phyloP scores from a whole-genome alignment of 2,797 vertebrate genomes.

The Enteromius argenteus region DNA sequence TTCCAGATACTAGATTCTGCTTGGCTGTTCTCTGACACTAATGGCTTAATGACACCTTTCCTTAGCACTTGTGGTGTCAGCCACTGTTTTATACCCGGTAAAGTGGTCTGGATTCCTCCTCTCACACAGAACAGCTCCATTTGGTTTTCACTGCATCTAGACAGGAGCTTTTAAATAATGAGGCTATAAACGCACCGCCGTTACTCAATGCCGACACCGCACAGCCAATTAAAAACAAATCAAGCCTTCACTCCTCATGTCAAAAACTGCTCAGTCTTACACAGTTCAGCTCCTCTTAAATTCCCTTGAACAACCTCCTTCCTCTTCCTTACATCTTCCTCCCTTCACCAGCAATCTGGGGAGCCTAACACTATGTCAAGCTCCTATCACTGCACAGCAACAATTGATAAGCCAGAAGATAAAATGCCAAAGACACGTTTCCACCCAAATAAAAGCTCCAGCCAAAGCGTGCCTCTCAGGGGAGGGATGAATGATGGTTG shows the following conservation, averaged over 20 bases:
- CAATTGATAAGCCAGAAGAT: slow-evolving; percentile 54
- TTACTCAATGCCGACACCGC: slow-evolving; percentile 53
- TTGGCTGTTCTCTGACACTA: slow-evolving; percentile 43
- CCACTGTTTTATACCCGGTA: slow-evolving; percentile 48
- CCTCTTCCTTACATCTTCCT: slow-evolving; percentile 31
- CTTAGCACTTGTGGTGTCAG: slow-evolving; percentile 42
- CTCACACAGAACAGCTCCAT: slow-evolving; percentile 53
- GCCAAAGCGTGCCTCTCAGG: slow-evolving; percentile 56
- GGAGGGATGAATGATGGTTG: slow-evolving; percentile 53
- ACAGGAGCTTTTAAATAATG: slow-evolving; percentile 62
- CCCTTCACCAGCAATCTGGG: slow-evolving; percentile 3
- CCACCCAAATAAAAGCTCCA: slow-evolving; percentile 58
- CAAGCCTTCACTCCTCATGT: slow-evolving; percentile 19
- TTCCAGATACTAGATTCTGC: slow-evolving; percentile 39
- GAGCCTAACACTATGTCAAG: slow-evolving; percentile 39
- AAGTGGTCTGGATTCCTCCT: slow-evolving; percentile 38
- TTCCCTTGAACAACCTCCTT: slow-evolving; percentile 16
- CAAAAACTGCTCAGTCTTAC: slow-evolving; percentile 23
- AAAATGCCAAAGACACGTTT: slow-evolving; percentile 54
- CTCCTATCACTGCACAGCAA: slow-evolving; percentile 30
- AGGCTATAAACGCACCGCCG: slow-evolving; percentile 57
- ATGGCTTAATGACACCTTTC: slow-evolving; percentile 45
- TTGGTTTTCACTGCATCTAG: slow-evolving; percentile 57
- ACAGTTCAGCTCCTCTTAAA: slow-evolving; percentile 33
- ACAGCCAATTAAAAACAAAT: slow-evolving; percentile 58